These are phyloP conservation scores for Onychorhynchus coronatus DNA, from an alignment of 2,113 vertebrate species.

Conservation along the genomic window DNA sequence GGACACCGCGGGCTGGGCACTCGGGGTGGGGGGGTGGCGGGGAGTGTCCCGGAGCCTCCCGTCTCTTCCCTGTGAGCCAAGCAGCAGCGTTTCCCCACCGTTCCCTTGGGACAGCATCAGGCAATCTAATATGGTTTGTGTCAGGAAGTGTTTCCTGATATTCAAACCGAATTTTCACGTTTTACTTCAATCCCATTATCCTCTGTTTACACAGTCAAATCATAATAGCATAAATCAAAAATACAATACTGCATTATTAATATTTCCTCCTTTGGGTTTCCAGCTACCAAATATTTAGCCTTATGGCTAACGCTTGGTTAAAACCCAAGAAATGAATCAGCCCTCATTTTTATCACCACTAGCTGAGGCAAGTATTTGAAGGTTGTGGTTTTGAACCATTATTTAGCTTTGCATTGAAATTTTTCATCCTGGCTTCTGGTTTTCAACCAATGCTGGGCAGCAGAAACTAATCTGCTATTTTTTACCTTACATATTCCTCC, in stretches of 20 bases:
- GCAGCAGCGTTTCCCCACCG: not conserved
- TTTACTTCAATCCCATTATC: not conserved
- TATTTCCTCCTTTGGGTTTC: slow-evolving; percentile 23
- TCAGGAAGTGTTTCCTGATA: not conserved
- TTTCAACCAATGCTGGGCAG: not conserved
- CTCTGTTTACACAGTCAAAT: not conserved
- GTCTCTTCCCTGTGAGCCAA: fast-evolving
- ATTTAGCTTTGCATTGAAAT: not conserved
- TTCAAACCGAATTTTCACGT: not conserved
- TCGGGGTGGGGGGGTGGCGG: fast-evolving
- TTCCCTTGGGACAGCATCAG: not conserved
- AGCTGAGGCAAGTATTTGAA: not conserved
- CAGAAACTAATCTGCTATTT: not conserved
- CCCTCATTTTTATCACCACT: not conserved
- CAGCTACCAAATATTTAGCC: slow-evolving; percentile 14
- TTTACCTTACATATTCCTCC: not conserved
- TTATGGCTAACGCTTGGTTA: slow-evolving; percentile 21
- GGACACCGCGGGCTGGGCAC: not conserved
- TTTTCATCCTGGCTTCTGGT: not conserved
- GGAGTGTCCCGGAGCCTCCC: not conserved
- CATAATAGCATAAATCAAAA: slow-evolving; percentile 25
- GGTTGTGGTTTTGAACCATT: not conserved
- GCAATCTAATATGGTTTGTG: not conserved
- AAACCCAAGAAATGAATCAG: slow-evolving; percentile 37
- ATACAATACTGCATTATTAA: slow-evolving; percentile 15